Evolutionary conservation across 2,113 vertebrate species (phyloP).

Genomic region (Corythornis cristatus): DNA sequence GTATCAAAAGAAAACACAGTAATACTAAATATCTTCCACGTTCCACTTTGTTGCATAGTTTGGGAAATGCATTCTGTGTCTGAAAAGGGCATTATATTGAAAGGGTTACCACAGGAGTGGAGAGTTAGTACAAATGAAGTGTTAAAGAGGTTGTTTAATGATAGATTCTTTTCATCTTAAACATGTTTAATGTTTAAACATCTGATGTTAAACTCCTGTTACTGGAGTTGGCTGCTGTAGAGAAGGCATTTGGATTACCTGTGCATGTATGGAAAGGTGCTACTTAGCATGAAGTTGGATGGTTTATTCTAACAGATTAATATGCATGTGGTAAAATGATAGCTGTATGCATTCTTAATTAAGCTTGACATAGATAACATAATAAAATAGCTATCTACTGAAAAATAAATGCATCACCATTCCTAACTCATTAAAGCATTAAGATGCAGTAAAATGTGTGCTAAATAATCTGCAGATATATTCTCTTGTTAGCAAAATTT

Average conservation of each 20-base stretch:
- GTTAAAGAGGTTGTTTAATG: not conserved
- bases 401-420: not conserved
- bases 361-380: not conserved
- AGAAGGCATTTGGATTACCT: not conserved
- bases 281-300: not conserved
- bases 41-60: not conserved
- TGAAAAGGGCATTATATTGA: not conserved
- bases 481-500: not conserved
- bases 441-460: not conserved
- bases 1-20: not conserved
- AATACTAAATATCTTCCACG: not conserved
- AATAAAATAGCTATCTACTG: not conserved
- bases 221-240: not conserved
- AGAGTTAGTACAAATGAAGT: not conserved
- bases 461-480: not conserved
- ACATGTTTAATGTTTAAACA: not conserved
- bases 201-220: not conserved
- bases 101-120: not conserved
- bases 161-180: not conserved
- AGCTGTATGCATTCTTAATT: slow-evolving; percentile 8
- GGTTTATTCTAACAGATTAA: slow-evolving; percentile 26
- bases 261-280: not conserved
- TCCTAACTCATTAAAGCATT: not conserved
- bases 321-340: slow-evolving; percentile 24
- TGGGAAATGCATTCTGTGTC: not conserved